phyloP scores from a whole-genome alignment of 2,113 vertebrate genomes.

The Cottus gobio region DNA sequence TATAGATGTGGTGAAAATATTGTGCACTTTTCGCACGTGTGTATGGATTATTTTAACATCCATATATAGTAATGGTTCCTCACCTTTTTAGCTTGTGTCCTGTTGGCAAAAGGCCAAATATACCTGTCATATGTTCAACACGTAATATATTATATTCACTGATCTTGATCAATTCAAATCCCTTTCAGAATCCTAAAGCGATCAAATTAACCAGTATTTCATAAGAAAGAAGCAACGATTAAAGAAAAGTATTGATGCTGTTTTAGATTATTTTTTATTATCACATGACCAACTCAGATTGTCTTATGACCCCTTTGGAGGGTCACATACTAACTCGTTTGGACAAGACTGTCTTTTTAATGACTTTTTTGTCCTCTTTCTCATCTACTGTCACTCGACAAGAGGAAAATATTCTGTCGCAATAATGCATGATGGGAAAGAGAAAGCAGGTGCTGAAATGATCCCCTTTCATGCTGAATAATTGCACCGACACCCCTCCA shows the following conservation, averaged over 20 bases:
- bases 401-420: constrained; percentile 56
- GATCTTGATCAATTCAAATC: not conserved
- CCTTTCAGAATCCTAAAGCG: not conserved
- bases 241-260: not conserved
- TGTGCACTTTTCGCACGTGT: not conserved
- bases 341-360: constrained; percentile 1
- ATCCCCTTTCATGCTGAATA: constrained; percentile 96
- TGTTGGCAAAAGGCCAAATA: not conserved
- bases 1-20: not conserved
- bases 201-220: not conserved
- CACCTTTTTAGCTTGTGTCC: not conserved
- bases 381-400: constrained; percentile 53
- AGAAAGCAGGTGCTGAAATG: constrained; percentile 94
- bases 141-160: not conserved
- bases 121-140: not conserved
- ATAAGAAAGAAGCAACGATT: not conserved
- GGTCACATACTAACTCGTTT: constrained; percentile 1
- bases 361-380: constrained; percentile 18
- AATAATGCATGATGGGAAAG: constrained; percentile 90
- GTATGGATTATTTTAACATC: not conserved
- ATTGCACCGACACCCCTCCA: constrained; percentile 90
- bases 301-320: not conserved
- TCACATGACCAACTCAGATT: not conserved
- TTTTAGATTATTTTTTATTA: constrained; percentile 6
- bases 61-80: too few species aligned